Evolutionary conservation across 2,797 vertebrate species (phyloP).

Genomic region (Poeciliopsis gracilis): DNA sequence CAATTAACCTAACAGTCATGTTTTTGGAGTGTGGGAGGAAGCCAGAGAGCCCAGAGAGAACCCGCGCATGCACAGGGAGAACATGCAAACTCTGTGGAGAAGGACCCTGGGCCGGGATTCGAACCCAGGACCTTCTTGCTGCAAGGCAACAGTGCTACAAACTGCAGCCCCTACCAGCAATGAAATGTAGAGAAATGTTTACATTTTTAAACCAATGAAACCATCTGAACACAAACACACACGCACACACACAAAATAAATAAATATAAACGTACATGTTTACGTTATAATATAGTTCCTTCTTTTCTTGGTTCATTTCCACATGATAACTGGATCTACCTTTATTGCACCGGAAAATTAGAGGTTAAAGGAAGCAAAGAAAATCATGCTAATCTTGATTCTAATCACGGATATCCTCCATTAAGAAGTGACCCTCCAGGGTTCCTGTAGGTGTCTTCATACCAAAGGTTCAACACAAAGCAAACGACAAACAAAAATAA

Average conservation of each 20-base stretch:
- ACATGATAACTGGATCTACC: background rate
- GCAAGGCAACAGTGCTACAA: too few species aligned
- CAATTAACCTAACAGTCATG: too few species aligned
- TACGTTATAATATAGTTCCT: background rate
- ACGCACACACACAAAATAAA: too few species aligned
- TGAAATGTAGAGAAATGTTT: background rate
- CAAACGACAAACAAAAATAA: constrained; percentile 46
- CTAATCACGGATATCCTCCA: constrained; percentile 35
- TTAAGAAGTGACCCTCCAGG: constrained; percentile 20
- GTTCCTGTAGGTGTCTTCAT: constrained; percentile 18
- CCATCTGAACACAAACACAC: background rate
- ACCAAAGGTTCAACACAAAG: constrained; percentile 7
- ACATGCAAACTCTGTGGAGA: too few species aligned
- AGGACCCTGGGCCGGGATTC: too few species aligned
- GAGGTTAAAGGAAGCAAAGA: constrained; percentile 8
- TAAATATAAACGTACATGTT: background rate
- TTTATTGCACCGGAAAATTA: background rate
- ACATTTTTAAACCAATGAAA: background rate
- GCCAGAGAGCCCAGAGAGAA: too few species aligned
- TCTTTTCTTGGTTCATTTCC: background rate
- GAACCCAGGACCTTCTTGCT: too few species aligned
- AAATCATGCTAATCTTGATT: background rate
- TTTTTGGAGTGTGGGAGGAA: too few species aligned
- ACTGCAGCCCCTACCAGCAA: background rate
- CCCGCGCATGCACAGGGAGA: too few species aligned